Evolutionary conservation across 2,888 invertebrate species (phyloP).

Genomic region (Syrphus vitripennis): DNA sequence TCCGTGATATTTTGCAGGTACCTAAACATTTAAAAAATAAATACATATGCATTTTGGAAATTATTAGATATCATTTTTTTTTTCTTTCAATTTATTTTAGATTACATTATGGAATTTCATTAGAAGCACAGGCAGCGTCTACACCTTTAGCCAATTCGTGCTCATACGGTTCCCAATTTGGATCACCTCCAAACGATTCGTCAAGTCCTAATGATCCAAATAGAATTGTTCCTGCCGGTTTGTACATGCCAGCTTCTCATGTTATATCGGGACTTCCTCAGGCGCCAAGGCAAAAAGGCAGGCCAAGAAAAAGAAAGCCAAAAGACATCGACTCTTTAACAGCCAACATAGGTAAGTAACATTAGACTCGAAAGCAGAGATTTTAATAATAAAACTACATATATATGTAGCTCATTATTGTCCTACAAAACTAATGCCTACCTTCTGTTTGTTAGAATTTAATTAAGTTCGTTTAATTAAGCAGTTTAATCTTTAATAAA

Average conservation of each 20-base stretch:
- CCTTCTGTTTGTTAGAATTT: neutral
- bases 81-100: conserved; percentile 74
- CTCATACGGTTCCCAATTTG: conserved; percentile 83
- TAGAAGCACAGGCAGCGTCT: conserved; percentile 78
- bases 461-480: conserved; percentile 65
- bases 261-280: conserved; percentile 84
- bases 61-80: neutral
- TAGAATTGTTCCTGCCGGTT: conserved; percentile 81
- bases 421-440: neutral
- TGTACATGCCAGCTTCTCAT: conserved; percentile 83
- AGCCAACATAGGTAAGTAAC: conserved; percentile 89
- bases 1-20: conserved; percentile 93
- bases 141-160: conserved; percentile 81
- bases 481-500: conserved; percentile 54
- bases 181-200: conserved; percentile 80
- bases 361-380: neutral
- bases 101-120: conserved; percentile 80
- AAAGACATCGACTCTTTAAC: conserved; percentile 94
- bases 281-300: conserved; percentile 93
- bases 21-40: conserved; percentile 1
- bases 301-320: conserved; percentile 95
- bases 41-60: neutral
- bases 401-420: no score
- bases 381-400: no score
- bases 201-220: conserved; percentile 81